Percentiles rank a stretch among this genome's conserved stretches.
phyloP scores from a whole-genome alignment of 2,797 vertebrate species.

The Vespertilio murinus region DNA sequence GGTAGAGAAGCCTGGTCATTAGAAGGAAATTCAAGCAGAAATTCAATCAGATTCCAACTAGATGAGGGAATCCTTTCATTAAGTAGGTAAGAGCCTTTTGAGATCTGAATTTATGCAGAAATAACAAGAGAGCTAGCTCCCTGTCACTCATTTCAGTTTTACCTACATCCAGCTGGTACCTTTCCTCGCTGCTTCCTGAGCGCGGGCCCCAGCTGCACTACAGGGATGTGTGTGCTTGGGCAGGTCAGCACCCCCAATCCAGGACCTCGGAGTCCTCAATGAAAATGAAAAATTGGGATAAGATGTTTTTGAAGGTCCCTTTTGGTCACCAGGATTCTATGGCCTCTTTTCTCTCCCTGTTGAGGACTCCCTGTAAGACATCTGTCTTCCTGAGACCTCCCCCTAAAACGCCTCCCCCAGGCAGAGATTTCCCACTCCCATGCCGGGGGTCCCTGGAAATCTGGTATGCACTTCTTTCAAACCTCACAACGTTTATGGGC shows the following conservation, averaged over 20 bases:
- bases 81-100: neutral
- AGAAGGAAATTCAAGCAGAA: neutral
- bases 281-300: neutral
- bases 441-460: neutral
- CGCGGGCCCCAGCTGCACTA: neutral
- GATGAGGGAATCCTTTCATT: neutral
- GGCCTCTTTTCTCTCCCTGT: neutral
- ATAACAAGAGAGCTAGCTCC: neutral
- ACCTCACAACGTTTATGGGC: neutral
- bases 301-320: neutral
- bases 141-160: neutral
- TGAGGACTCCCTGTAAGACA: neutral
- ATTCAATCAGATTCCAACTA: neutral
- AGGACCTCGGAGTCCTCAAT: neutral
- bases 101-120: neutral
- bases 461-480: neutral
- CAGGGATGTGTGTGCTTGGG: neutral
- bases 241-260: too few species aligned
- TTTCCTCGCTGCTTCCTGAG: neutral
- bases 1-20: neutral
- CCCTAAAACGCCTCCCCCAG: accelerated
- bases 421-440: neutral
- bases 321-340: neutral
- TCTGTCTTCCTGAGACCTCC: neutral
- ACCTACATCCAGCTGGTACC: neutral